Evolutionary conservation across 2,113 vertebrate genomes (phyloP).

Genomic region (Junco hyemalis): DNA sequence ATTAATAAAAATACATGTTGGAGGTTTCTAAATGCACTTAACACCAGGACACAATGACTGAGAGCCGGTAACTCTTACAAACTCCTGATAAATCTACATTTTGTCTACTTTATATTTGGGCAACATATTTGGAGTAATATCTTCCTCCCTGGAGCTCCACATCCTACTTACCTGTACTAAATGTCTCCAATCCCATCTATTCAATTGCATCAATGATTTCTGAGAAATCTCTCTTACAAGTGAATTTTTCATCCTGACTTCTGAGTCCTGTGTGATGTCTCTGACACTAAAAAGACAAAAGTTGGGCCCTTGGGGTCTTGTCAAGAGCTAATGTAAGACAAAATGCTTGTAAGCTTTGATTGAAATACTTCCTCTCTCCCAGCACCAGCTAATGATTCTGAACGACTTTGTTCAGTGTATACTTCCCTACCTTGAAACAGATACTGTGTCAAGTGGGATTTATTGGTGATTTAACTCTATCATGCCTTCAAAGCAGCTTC

Average conservation of each 20-base stretch:
- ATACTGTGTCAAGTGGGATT: constrained; percentile 71
- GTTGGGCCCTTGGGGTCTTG: constrained; percentile 59
- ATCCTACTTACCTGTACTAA: neutral
- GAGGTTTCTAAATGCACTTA: neutral
- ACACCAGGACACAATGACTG: neutral
- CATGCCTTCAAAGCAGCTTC: constrained; percentile 56
- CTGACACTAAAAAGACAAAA: constrained; percentile 63
- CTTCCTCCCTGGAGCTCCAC: neutral
- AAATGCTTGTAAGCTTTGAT: constrained; percentile 61
- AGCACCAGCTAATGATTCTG: constrained; percentile 64
- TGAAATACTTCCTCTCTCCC: constrained; percentile 58
- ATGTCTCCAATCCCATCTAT: neutral
- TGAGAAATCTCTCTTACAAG: neutral
- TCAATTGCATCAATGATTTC: neutral
- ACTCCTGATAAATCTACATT: neutral
- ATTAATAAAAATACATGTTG: neutral
- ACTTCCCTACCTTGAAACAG: constrained; percentile 80
- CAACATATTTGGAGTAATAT: accelerated
- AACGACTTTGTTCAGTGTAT: constrained; percentile 65
- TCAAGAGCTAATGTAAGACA: constrained; percentile 63
- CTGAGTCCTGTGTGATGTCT: constrained; percentile 36
- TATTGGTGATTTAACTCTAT: constrained; percentile 76
- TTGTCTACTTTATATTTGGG: neutral
- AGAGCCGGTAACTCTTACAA: neutral
- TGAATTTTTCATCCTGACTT: constrained; percentile 48